phyloP scores from a whole-genome alignment of 2,888 invertebrate genomes.

The Callyntrura sp. region DNA sequence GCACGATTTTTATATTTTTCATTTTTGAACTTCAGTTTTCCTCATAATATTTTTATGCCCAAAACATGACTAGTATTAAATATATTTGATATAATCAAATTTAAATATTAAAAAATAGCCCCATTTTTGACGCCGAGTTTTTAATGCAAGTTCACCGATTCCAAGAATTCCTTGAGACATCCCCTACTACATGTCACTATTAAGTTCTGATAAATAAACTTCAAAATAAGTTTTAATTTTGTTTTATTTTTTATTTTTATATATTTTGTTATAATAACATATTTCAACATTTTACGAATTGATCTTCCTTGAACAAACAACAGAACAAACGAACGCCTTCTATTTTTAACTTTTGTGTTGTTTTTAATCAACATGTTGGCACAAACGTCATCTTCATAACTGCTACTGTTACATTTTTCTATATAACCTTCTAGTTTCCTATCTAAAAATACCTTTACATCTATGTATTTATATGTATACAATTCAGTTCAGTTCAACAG shows the following conservation, averaged over 20 bases:
- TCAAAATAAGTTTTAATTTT: slow-evolving; percentile 13
- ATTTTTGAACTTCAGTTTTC: too few species aligned
- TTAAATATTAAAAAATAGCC: too few species aligned
- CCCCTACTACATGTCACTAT: too few species aligned
- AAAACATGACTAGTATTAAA: too few species aligned
- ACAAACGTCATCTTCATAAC: slow-evolving; percentile 47
- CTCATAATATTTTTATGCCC: too few species aligned
- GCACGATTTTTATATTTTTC: too few species aligned
- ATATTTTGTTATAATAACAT: slow-evolving; percentile 3
- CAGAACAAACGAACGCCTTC: slow-evolving; percentile 13
- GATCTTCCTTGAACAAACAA: background rate
- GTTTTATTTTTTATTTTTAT: background rate
- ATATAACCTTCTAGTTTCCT: slow-evolving; percentile 2
- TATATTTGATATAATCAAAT: too few species aligned
- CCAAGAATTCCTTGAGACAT: too few species aligned
- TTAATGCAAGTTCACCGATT: too few species aligned
- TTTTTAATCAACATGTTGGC: slow-evolving; percentile 43
- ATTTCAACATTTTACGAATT: background rate
- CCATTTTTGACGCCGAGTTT: too few species aligned
- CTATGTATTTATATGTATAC: slow-evolving; percentile 31
- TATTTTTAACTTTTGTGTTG: background rate
- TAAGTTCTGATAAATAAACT: too few species aligned
- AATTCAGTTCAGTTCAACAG: slow-evolving; percentile 49
- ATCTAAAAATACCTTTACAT: slow-evolving; percentile 10
- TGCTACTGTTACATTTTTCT: background rate